These are phyloP conservation scores for Luperina nickerlii DNA, from an alignment of 2,888 invertebrate genomes.

Conservation along the genomic window DNA sequence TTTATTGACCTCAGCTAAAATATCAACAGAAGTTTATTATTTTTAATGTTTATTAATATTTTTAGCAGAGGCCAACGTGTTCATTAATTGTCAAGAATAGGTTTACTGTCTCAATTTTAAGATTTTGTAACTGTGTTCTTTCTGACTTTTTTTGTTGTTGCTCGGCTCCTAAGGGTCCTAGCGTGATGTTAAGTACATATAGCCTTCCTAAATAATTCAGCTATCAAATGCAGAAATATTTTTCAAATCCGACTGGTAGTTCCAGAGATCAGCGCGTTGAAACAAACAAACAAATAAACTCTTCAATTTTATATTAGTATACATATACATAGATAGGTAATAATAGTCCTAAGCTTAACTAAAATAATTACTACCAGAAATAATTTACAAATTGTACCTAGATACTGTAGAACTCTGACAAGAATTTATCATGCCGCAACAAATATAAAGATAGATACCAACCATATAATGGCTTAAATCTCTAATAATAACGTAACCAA, in stretches of 20 bases:
- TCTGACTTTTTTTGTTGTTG: too few species aligned
- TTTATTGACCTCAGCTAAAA: constrained; percentile 22
- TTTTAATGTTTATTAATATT: not conserved
- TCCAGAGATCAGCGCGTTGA: not conserved
- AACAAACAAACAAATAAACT: not conserved
- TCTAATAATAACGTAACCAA: constrained; percentile 1
- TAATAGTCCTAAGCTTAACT: not conserved
- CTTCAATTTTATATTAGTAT: not conserved
- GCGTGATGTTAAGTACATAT: not conserved
- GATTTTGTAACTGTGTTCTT: not conserved
- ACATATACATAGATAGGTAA: not conserved
- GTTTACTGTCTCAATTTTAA: not conserved
- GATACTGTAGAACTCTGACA: too few species aligned
- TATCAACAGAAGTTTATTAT: not conserved
- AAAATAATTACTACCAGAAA: too few species aligned
- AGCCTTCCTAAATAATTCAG: not conserved
- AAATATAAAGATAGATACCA: not conserved
- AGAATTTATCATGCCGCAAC: not conserved
- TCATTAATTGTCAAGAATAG: not conserved
- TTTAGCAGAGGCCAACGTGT: constrained; percentile 1
- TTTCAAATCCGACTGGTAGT: not conserved
- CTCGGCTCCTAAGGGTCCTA: not conserved
- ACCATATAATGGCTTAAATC: constrained; percentile 8
- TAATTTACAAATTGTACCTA: not conserved
- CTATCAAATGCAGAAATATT: not conserved